Conservation (phyloP, 2,113 vertebrate species). For the Lipotes vexillifer region DNA sequence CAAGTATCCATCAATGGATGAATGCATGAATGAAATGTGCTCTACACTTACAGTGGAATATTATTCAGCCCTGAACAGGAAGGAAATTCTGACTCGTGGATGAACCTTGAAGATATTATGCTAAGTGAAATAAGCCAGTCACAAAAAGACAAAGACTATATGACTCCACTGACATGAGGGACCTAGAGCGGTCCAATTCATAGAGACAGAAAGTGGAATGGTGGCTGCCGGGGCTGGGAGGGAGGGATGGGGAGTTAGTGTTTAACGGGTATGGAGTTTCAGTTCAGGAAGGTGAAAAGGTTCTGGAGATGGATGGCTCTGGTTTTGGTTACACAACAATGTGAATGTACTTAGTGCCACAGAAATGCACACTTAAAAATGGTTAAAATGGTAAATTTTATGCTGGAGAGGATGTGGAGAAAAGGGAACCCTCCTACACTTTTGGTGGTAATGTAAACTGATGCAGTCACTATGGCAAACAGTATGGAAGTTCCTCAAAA, state of each 20-base stretch:
- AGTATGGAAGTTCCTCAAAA: neutral
- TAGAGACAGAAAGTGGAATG: neutral
- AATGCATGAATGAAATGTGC: neutral
- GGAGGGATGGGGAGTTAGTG: no score
- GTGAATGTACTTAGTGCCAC: neutral
- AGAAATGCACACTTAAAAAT: neutral
- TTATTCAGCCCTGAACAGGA: neutral
- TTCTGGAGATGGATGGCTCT: neutral
- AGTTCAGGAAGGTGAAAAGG: neutral
- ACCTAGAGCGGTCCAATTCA: neutral
- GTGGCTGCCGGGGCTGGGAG: neutral
- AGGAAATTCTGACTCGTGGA: neutral
- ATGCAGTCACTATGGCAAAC: neutral
- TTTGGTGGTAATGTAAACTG: neutral
- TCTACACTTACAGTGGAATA: fast-evolving
- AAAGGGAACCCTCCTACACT: neutral
- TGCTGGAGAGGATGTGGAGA: neutral
- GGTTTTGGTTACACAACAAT: no score
- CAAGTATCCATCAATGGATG: neutral
- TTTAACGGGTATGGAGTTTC: neutral
- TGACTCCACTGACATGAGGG: neutral
- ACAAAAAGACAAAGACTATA: neutral
- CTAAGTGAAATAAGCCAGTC: neutral
- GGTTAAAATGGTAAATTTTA: neutral
- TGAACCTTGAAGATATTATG: neutral